Base-by-base conservation (phyloP, 2,113 vertebrate species). In the Phylloscopus trochilus region DNA sequence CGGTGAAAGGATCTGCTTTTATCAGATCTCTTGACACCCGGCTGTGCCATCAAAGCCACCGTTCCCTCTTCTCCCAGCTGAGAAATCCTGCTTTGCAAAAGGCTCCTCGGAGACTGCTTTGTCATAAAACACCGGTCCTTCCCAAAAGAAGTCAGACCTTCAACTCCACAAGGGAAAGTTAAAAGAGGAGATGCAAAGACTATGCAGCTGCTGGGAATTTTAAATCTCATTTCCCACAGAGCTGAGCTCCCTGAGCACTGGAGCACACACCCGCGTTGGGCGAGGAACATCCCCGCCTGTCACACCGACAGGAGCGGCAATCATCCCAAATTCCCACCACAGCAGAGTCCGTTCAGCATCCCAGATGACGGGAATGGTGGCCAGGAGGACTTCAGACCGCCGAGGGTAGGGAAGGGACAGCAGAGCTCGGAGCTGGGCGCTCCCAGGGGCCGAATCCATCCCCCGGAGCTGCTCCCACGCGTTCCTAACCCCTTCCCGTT, bases 241-340 rank as follows among this genome's bases (percentile, higher is more conserved):
- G 19, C 2, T 60, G 55, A 41, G 13, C 15, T 12, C 37, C 41
- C 60, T 6, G 15, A 18, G 17, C 35, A 1, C 52, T 1, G n/a
- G 16, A 12, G 11, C 6, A 3, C 0, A 7, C 5, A 7, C 44
- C 39, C 0, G 23, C 43, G 46, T 0, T 2, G 11, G 27, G 9
- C 1, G 44, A 28, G 31, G 12, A 74, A 20, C 62, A 43, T 7
- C 10, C 43, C 39, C 9, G 6, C 24, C 19, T 3, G 3, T 6
- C 28, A 2, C 20, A 1, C 31, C 4, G 2, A 12, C 11, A 3
- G 1, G 0, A n/a, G 17, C 1, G 13, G 74, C 14, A 39, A 37
- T 1, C 11, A 14, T 13, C 79, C 91, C 31, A 10, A 62, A 58
- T 30, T 15, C 60, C 44, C 69, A 1, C 3, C 5, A 22, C 20